Percentiles rank a stretch among this genome's conserved stretches.
phyloP scores from a whole-genome alignment of 30 jellyfish, hydroid and myxozoan species.

The Turritopsis rubra region DNA sequence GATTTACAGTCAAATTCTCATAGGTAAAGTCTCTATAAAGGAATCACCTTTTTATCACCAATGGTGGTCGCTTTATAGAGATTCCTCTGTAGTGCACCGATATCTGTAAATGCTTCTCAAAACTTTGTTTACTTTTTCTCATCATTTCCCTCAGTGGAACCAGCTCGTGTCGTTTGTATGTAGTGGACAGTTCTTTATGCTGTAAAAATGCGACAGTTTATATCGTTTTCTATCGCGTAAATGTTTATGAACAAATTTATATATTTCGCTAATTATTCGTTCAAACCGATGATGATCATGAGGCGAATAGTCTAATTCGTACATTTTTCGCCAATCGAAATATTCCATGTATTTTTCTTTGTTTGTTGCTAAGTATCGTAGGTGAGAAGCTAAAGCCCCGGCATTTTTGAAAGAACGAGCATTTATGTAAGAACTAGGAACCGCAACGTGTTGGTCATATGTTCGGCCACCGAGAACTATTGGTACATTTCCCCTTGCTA shows the following conservation, averaged over 20 bases:
- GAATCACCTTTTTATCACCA: no score
- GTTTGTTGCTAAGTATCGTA: conserved; percentile 20
- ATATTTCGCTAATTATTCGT: not conserved
- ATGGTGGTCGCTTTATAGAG: no score
- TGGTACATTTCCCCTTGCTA: conserved; percentile 56
- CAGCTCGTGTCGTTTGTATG: not conserved
- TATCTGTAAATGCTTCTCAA: no score
- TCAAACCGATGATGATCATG: conserved; percentile 28
- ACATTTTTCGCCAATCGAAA: conserved; percentile 42
- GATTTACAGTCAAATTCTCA: no score
- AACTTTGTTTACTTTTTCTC: not conserved
- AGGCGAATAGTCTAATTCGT: conserved; percentile 22
- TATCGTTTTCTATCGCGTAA: not conserved
- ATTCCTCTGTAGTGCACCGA: no score
- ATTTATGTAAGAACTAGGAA: conserved; percentile 61
- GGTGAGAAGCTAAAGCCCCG: conserved; percentile 36
- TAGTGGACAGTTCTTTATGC: not conserved
- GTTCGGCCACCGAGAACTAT: conserved; percentile 50
- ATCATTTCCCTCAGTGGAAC: not conserved
- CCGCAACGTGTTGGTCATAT: conserved; percentile 27
- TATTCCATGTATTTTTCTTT: conserved; percentile 38
- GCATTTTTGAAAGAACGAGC: conserved; percentile 41
- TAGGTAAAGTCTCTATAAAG: no score
- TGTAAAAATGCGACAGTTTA: not conserved
- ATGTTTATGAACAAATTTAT: not conserved